Evolutionary conservation across 2,797 vertebrate species (phyloP).

Genomic region (Siniperca undulata): DNA sequence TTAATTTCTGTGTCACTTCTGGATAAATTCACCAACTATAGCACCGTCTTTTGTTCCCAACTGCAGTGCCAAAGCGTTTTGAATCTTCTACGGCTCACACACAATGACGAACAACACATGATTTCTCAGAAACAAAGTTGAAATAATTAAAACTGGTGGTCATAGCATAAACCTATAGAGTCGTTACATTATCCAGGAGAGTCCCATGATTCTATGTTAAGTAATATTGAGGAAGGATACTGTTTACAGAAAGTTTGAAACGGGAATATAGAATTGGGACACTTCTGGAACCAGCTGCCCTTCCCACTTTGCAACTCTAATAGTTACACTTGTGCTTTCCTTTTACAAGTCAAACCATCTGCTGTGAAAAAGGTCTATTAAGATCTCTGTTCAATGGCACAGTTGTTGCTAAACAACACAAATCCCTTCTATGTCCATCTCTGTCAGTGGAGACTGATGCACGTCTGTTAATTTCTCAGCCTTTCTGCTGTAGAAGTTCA

Average conservation of each 20-base stretch:
- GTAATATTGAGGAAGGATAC: neutral
- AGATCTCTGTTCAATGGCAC: neutral
- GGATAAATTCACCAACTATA: neutral
- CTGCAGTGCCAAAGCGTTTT: neutral
- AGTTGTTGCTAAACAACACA: constrained; percentile 12
- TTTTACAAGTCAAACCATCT: constrained; percentile 2
- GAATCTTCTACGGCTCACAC: neutral
- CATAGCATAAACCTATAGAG: neutral
- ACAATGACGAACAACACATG: no score
- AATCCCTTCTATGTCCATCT: neutral
- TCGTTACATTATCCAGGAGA: neutral
- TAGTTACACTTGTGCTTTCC: neutral
- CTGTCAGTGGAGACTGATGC: neutral
- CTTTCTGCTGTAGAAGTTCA: constrained; percentile 18
- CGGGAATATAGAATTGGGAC: neutral
- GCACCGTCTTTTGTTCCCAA: neutral
- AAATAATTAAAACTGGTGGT: neutral
- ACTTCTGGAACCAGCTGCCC: neutral
- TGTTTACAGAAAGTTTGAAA: neutral
- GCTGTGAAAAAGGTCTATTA: constrained; percentile 6
- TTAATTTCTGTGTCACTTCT: neutral
- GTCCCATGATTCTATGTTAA: neutral
- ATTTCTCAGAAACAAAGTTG: neutral
- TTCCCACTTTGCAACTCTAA: neutral
- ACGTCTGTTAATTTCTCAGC: constrained; percentile 7